phyloP scores from a whole-genome alignment of 2,888 invertebrate genomes.

The Cantharis rufa region DNA sequence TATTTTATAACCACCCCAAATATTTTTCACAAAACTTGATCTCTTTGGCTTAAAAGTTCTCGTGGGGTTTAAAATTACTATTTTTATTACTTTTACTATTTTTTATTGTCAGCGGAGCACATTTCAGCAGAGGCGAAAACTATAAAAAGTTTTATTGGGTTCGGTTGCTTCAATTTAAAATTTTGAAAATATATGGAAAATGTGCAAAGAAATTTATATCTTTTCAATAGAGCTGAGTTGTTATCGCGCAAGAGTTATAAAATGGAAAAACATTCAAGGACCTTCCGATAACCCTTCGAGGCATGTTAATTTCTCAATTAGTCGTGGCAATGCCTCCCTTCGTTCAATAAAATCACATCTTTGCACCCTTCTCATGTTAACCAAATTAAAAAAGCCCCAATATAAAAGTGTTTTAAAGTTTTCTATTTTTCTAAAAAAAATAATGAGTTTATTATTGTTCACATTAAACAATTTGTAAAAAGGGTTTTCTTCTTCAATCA shows the following conservation, averaged over 20 bases:
- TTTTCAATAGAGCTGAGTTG: background rate
- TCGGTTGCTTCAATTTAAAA: background rate
- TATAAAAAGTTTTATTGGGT: background rate
- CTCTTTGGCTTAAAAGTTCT: background rate
- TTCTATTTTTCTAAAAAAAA: background rate
- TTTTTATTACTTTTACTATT: background rate
- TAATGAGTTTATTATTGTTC: background rate
- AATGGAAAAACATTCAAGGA: background rate
- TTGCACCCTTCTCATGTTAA: background rate
- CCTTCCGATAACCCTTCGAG: background rate
- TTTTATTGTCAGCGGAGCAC: background rate
- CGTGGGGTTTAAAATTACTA: background rate
- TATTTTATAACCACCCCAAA: background rate
- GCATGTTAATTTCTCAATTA: background rate
- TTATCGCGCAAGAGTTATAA: background rate
- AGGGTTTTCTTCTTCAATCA: conserved; percentile 43
- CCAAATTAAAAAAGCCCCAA: background rate
- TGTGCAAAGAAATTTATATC: background rate
- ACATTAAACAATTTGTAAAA: conserved; percentile 38
- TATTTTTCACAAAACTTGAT: background rate
- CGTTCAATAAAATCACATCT: background rate
- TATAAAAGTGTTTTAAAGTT: background rate
- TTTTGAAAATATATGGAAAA: background rate
- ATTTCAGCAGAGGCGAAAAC: background rate
- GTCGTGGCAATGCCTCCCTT: background rate